Base-by-base conservation (phyloP, 2,888 invertebrate genomes). In the Brenthis hecate region DNA sequence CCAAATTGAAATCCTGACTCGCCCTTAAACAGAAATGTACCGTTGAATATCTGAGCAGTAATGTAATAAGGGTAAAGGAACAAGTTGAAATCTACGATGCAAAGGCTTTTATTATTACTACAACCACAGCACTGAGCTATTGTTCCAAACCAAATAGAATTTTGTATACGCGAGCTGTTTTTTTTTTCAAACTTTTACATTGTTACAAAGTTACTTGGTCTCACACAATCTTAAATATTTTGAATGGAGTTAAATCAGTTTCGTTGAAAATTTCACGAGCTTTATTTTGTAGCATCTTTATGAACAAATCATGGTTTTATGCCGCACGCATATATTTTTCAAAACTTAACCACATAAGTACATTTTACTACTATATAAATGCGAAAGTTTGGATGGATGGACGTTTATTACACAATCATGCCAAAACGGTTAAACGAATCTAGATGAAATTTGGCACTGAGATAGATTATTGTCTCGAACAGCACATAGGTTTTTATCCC, bases 141-240 rank as follows among this genome's bases (percentile, higher is more conserved):
- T 72, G 69, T 69, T 69, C 65, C 48, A 69, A 68, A 61, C 36
- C 53, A 70, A 72, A 70, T 70, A 68, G 60, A 68, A 70, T 57
- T 65, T 64, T 54, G 69, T 57, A 54, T 66, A 19, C 43, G 16
- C 19, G 32, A 14, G 13, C 6, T 16, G n/a, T 61, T 54, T 53
- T 16, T 48, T 48, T 14, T 6, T 5, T n/a, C 51, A 13, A 28
- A 48, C 14, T 48, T 48, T 48, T 23, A 43, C 16, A 51, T 19
- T 53, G 51, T 48, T 48, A 11, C 36, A 11, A 43, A 19, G 11
- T 43, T 14, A 14, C n/a, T n/a, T 4, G 11, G 28, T 32, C 4
- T 16, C 3, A 32, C n/a, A n/a, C 36, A n/a, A 36, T 56, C 11
- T 36, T 1, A 36, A 56, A 56, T 36, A 56, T 28, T 28, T 55